Percentiles rank a stretch among this genome's conserved stretches.
phyloP scores from a whole-genome alignment of 2,888 invertebrate genomes.

The Sphaerophoria taeniata region DNA sequence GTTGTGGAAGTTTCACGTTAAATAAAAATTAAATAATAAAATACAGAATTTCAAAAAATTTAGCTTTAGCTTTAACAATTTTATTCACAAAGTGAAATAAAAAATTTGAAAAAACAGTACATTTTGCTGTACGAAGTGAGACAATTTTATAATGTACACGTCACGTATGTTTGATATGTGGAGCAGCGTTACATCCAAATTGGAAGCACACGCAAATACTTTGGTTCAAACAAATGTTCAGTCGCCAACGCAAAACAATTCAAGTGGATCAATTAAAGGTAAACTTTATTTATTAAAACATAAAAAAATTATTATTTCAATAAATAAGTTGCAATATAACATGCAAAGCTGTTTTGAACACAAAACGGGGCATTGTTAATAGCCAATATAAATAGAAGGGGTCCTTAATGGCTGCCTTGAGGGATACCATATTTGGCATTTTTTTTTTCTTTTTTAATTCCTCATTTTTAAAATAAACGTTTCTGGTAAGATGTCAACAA shows the following conservation, averaged over 20 bases:
- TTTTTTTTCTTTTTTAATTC: no score
- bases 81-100: constrained; percentile 58
- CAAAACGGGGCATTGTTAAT: no score
- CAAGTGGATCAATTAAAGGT: constrained; percentile 83
- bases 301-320: background rate
- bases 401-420: no score
- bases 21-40: constrained; percentile 35
- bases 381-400: no score
- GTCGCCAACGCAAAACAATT: constrained; percentile 82
- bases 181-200: constrained; percentile 83
- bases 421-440: no score
- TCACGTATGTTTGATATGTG: constrained; percentile 84
- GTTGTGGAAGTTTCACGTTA: constrained; percentile 76
- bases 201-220: constrained; percentile 83
- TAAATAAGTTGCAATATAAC: background rate
- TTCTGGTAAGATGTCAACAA: no score
- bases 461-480: no score
- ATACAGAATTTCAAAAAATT: background rate
- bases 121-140: constrained; percentile 40
- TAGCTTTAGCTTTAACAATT: constrained; percentile 41
- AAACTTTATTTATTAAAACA: constrained; percentile 65
- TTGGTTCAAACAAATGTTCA: constrained; percentile 83
- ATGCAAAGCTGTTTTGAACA: background rate
- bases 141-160: constrained; percentile 82
- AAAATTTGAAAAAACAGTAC: constrained; percentile 37